phyloP scores from a whole-genome alignment of 1,140 invertebrate species.

The Leptonema lineaticorne region DNA sequence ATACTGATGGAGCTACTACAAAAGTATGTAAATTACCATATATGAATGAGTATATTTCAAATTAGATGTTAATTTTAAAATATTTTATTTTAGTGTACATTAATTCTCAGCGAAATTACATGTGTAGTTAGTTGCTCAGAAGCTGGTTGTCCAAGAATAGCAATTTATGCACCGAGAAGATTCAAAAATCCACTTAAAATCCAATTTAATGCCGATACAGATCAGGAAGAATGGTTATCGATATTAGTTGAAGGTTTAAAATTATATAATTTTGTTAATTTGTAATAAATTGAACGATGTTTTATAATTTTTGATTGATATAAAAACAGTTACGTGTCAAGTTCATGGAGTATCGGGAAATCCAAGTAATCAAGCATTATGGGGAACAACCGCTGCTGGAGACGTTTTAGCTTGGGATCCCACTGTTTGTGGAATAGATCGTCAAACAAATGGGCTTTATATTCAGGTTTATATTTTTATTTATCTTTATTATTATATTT shows the following conservation, averaged over 20 bases:
- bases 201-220: slow-evolving; percentile 74
- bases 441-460: slow-evolving; percentile 50
- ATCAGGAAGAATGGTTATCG: slow-evolving; percentile 85
- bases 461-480: slow-evolving; percentile 20
- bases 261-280: slow-evolving; percentile 7
- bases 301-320: slow-evolving; percentile 23
- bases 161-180: slow-evolving; percentile 68
- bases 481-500: background rate
- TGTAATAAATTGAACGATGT: background rate
- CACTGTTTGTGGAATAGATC: slow-evolving; percentile 40
- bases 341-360: slow-evolving; percentile 68
- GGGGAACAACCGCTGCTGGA: slow-evolving; percentile 75
- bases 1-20: slow-evolving; percentile 70
- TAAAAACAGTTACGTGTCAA: slow-evolving; percentile 63
- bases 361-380: slow-evolving; percentile 70
- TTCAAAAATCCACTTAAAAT: slow-evolving; percentile 62
- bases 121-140: slow-evolving; percentile 75
- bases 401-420: slow-evolving; percentile 81
- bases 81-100: slow-evolving; percentile 49
- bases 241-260: slow-evolving; percentile 60
- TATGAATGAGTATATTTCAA: background rate
- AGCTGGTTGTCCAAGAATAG: slow-evolving; percentile 70
- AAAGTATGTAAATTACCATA: slow-evolving; percentile 55
- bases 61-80: slow-evolving; percentile 32
- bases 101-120: slow-evolving; percentile 68